Percentiles rank a stretch among this genome's conserved stretches.
Evolutionary conservation across 1,140 invertebrate genomes (phyloP).

Genomic region (Xylocopa sonorina): DNA sequence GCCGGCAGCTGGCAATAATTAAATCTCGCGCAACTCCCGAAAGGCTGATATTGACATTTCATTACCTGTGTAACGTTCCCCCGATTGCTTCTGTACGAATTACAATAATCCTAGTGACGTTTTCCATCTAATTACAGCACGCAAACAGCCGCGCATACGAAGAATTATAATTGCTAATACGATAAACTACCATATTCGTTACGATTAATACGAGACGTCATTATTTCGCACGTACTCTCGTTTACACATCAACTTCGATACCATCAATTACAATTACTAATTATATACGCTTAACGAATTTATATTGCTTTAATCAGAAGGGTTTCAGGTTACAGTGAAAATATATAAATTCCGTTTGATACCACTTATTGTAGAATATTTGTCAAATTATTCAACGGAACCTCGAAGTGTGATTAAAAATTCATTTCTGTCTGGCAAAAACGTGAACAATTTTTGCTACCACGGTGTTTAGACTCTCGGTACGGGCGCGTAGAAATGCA

Average conservation of each 20-base stretch:
- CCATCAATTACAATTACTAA: neutral
- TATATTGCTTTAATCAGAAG: neutral
- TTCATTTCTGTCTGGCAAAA: no score
- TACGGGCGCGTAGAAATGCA: neutral
- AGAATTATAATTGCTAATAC: neutral
- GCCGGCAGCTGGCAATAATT: slow-evolving; percentile 51
- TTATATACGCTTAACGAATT: neutral
- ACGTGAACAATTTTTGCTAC: neutral
- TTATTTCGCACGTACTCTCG: neutral
- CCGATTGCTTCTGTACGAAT: slow-evolving; percentile 5
- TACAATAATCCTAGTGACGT: slow-evolving; percentile 16
- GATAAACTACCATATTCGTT: no score
- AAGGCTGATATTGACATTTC: slow-evolving; percentile 58
- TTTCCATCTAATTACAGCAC: neutral
- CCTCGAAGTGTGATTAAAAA: no score
- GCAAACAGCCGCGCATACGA: neutral
- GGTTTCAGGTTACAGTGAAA: no score
- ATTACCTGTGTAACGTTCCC: slow-evolving; percentile 36
- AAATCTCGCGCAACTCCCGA: slow-evolving; percentile 50
- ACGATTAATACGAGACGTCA: no score
- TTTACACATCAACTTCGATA: no score
- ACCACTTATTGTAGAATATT: no score
- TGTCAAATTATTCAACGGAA: no score
- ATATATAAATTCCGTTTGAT: no score
- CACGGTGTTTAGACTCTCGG: neutral